Conservation (phyloP, 2,113 vertebrate genomes). For the Eclectus roratus region DNA sequence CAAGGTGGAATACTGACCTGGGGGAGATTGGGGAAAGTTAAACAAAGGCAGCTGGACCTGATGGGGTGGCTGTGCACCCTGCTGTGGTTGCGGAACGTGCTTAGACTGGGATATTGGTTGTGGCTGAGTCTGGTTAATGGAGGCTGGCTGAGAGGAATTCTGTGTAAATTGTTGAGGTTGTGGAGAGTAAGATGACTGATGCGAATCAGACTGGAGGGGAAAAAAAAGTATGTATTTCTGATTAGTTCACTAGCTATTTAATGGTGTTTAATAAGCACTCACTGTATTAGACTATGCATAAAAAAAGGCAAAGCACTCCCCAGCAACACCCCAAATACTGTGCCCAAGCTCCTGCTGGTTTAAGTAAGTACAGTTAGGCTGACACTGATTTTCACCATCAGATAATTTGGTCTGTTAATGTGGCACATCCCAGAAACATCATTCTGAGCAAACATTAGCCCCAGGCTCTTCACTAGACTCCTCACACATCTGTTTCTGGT, state of each 20-base stretch:
- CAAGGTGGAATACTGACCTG: constrained; percentile 87
- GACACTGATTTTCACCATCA: neutral
- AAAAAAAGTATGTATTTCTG: constrained; percentile 58
- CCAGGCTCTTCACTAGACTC: neutral
- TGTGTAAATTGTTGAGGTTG: constrained; percentile 85
- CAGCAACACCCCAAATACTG: neutral
- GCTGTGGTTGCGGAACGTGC: constrained; percentile 75
- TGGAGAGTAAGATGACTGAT: constrained; percentile 90
- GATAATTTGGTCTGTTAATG: neutral
- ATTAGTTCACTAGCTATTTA: constrained; percentile 56
- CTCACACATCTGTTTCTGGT: neutral
- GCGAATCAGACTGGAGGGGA: constrained; percentile 87
- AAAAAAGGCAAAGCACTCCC: neutral
- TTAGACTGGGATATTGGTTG: constrained; percentile 84
- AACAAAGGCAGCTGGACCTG: constrained; percentile 89
- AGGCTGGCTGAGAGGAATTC: constrained; percentile 77
- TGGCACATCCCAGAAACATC: neutral
- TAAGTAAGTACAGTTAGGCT: neutral
- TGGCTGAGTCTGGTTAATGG: constrained; percentile 80
- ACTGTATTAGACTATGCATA: neutral
- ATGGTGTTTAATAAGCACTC: constrained; percentile 9
- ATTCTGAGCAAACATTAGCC: neutral
- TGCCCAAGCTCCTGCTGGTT: neutral
- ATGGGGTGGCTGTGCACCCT: constrained; percentile 78
- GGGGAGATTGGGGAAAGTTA: constrained; percentile 87